Conservation (phyloP, 1,140 invertebrate genomes). For the Anagrus nilaparvatae region DNA sequence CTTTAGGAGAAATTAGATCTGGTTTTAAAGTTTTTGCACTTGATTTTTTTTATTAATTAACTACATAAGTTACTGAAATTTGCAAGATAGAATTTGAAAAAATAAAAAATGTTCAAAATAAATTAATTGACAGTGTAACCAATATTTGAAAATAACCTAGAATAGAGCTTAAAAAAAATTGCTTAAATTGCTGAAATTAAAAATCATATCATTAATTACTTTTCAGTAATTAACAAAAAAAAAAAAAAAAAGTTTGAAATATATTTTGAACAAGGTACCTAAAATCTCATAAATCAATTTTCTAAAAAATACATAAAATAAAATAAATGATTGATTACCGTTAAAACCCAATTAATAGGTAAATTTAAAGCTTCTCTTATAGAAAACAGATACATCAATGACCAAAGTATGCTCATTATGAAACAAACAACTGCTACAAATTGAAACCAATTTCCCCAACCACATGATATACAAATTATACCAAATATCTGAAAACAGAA, state of each 20-base stretch:
- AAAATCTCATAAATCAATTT: background rate
- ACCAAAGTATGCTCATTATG: constrained; percentile 72
- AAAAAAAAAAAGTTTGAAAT: constrained; percentile 4
- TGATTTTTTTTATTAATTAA: too few species aligned
- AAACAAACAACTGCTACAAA: constrained; percentile 72
- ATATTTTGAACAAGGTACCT: background rate
- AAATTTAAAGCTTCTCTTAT: constrained; percentile 66
- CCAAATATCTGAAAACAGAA: constrained; percentile 60
- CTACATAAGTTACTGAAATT: too few species aligned
- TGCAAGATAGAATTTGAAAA: too few species aligned
- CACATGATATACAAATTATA: constrained; percentile 69
- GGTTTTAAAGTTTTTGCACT: too few species aligned
- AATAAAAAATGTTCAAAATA: too few species aligned
- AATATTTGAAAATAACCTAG: too few species aligned
- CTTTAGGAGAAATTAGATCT: too few species aligned
- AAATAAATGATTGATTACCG: constrained; percentile 49
- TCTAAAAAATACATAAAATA: background rate
- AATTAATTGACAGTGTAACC: too few species aligned
- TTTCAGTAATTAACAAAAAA: constrained; percentile 7
- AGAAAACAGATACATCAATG: constrained; percentile 66
- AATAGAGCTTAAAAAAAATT: too few species aligned
- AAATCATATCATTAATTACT: too few species aligned
- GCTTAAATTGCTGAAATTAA: too few species aligned
- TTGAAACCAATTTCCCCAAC: constrained; percentile 69
- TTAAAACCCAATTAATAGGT: constrained; percentile 73